Base-by-base conservation (phyloP, 2,888 invertebrate species). In the Choreutis nemorana region DNA sequence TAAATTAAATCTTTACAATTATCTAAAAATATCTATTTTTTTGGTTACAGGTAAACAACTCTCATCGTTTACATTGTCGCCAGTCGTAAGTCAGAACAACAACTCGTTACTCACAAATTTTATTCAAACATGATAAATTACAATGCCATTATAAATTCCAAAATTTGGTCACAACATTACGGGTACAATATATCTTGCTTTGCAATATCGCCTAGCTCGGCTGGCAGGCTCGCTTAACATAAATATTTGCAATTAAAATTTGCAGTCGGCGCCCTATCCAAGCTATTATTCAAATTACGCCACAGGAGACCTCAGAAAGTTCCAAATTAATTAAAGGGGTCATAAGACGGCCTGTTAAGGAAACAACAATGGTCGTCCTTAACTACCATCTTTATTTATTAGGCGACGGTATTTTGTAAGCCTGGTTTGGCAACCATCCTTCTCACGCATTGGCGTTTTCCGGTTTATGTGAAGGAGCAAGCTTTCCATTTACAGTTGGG, bases 231-330 rank as follows among this genome's bases (percentile, higher is more conserved):
- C 68, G 65, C 65, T 78, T 71, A 67, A 65, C 73, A 75, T 77
- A 78, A 78, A 78, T 77, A 78, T 78, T 78, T 78, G 72, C 77
- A 77, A 77, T 78, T 78, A 77, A 72, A 78, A 78, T 78, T 68
- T 73, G 61, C 60, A 64, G 50, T 49, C 54, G 61, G 52, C 68
- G 58, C 73, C 73, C 75, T 67, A 72, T 75, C 71, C 54, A 33
- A 44, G 72, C 68, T 67, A 75, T 78, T 78, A 78, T 78, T 78
- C 75, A 78, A 78, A 78, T 78, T 61, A 50, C 68, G 65, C 75
- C 73, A 67, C 72, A 58, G 72, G 75, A 73, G 77, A 73, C 73
- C 73, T 64, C 70, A 65, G 72, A 75, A 78, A 78, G 73, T 78
- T 77, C 68, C 73, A 77, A 78, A 78, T 78, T 78, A 78, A 78